Evolutionary conservation across 2,797 vertebrate species (phyloP).

Genomic region (Adelosebastes latens): DNA sequence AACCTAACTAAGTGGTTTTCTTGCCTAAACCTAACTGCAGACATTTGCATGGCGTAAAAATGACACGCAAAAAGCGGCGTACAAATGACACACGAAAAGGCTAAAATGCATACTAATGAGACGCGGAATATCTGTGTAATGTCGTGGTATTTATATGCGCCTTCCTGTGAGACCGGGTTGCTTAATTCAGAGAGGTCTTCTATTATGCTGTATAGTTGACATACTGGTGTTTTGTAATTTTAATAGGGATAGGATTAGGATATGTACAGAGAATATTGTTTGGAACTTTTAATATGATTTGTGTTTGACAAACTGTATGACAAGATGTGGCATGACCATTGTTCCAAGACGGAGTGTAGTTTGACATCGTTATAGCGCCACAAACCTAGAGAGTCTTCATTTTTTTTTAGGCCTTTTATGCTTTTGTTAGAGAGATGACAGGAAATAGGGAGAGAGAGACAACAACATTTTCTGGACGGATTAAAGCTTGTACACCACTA

Average conservation of each 20-base stretch:
- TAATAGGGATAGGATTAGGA: neutral
- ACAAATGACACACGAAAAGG: no score
- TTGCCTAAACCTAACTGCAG: no score
- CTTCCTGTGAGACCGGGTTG: no score
- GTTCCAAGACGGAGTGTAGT: neutral
- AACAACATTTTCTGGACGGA: no score
- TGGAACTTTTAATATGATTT: no score
- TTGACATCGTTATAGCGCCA: neutral
- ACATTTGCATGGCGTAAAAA: no score
- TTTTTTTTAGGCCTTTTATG: neutral
- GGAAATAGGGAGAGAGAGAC: neutral
- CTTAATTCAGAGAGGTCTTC: no score
- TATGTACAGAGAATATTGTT: neutral
- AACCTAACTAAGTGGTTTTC: no score
- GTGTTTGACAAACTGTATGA: neutral
- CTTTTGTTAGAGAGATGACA: neutral
- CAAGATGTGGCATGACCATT: neutral
- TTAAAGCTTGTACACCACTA: neutral
- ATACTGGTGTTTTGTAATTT: neutral
- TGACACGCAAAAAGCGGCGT: no score
- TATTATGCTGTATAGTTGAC: neutral
- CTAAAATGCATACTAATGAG: no score
- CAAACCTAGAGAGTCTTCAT: neutral
- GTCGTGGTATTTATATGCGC: no score
- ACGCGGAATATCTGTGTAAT: no score